Evolutionary conservation across 2,797 vertebrate genomes (phyloP), one percentile per base, ranked within the genome.

Genomic region (Pantherophis vulpinus): DNA sequence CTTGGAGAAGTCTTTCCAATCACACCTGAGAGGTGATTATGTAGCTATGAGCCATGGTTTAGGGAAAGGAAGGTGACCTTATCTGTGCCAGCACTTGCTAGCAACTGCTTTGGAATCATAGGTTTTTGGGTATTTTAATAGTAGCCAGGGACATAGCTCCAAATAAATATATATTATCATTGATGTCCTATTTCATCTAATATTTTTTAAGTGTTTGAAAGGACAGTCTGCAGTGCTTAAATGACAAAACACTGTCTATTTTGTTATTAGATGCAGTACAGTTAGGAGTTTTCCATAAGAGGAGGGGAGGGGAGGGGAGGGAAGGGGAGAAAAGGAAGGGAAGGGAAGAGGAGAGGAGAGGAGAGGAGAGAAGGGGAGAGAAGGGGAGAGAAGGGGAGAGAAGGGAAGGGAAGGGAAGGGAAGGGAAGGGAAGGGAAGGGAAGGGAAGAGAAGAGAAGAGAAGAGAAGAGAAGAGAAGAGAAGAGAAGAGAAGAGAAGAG

Each of bases 211-310:
- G 94, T 96, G 96, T 90, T 96, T 95, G 96, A 96, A 96, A 91
- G 94, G 96, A 97, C 93, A 96, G 93, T 95, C 94, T 96, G 94
- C 54, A 97, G 94, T 92, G 96, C 96, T 93, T 94, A 95, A 97
- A 95, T 95, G 93, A 97, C 61, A 96, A 79, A 94, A 23, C 94
- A 95, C 95, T 96, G 91, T 94, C 94, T 90, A 12, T 8, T 88
- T 93, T 91, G 61, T 91, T 95, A 93, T 95, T 95, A 94, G 18
- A 95, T 93, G 91, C 94, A 94, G 89, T 90, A 59, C 70, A 37
- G 89, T 94, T 95, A 94, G 96, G 96, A 95, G 96, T 95, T 96
- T 96, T 66, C 12, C 27, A 42, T 42, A 4, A 59, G 18, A 59
- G 20, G 58, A 58, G 58, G 2, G 59, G 59, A 60, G 27, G 29